phyloP scores from a whole-genome alignment of 2,797 vertebrate genomes.

The Platalea minor region DNA sequence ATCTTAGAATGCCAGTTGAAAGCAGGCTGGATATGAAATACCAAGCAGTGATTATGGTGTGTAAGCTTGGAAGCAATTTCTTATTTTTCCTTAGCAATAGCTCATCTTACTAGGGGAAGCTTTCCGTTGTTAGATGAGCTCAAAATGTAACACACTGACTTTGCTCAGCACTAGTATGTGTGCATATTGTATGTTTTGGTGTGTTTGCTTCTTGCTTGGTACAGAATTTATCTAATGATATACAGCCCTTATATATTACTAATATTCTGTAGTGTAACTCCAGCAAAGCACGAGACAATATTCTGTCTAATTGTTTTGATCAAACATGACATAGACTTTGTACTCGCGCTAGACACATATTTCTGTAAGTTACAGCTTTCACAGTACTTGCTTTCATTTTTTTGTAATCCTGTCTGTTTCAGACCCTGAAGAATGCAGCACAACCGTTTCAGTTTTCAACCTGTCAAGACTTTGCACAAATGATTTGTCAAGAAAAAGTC shows the following conservation, averaged over 20 bases:
- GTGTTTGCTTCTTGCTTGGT: background rate
- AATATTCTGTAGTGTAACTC: slow-evolving; percentile 31
- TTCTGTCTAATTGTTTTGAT: slow-evolving; percentile 52
- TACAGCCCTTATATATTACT: slow-evolving; percentile 41
- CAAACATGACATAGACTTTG: slow-evolving; percentile 47
- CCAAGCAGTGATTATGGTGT: background rate
- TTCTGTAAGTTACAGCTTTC: slow-evolving; percentile 52
- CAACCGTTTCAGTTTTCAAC: slow-evolving; percentile 57
- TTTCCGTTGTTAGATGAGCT: background rate
- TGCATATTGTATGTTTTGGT: background rate
- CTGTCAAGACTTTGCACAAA: slow-evolving; percentile 61
- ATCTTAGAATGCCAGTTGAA: background rate
- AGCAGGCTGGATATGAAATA: background rate
- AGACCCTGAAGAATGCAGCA: slow-evolving; percentile 49
- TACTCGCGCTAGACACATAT: background rate
- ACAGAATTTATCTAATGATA: slow-evolving; percentile 14
- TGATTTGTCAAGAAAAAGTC: slow-evolving; percentile 65
- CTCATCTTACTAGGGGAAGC: background rate
- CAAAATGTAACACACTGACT: background rate
- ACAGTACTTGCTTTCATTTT: slow-evolving; percentile 49
- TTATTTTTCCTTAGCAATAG: background rate
- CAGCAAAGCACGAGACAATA: slow-evolving; percentile 26
- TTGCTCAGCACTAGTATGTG: background rate
- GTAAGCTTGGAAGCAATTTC: background rate
- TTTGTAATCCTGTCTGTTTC: slow-evolving; percentile 57